Base-by-base conservation (phyloP, 2,797 vertebrate species). In the Tragopan temminckii region DNA sequence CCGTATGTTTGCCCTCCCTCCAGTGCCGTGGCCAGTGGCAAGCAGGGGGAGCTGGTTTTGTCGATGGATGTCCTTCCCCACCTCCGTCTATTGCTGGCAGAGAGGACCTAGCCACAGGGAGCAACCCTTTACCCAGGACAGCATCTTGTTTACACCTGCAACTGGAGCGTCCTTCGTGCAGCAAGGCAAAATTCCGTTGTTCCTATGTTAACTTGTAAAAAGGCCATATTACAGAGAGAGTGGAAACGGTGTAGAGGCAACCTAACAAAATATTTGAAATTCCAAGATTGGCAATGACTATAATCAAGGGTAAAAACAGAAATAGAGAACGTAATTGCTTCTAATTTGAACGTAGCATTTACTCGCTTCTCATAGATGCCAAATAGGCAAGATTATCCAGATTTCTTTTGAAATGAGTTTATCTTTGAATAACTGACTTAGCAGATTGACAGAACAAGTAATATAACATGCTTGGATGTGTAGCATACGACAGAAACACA, bases 221-320 rank as follows among this genome's bases (percentile, higher is more conserved):
- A 66, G 42, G n/a, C 38, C 29, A 2, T 31, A 59, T 33, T 81
- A 52, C 10, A 66, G 79, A 87, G 70, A 53, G 23, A 66, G 24
- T 12, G n/a, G 45, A 80, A 80, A 88, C 84, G 74, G 8, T 13
- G 38, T 80, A 55, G n/a, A 85, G 66, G 33, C 21, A 88, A 25
- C 10, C 33, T 52, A 72, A 85, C 19, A 92, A 93, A 96, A 69
- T 80, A 61, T 85, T 85, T 80, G 53, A 90, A 90, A 78, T 85
- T 71, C 13, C 4, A 25, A 67, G 55, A 58, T 63, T 87, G 40
- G 31, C 68, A 52, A 70, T 61, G 27, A 70, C 81, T 89, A 52
- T 83, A 92, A 92, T 92, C 83, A 85, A 75, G 20, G 42, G 16
- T 90, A 71, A 80, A 14, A 48, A 77, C 57, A 85, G 72, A 92